Percentiles rank a stretch among this genome's conserved stretches.
phyloP scores from a whole-genome alignment of 1,140 invertebrate species.

The Zaprionus africanus region DNA sequence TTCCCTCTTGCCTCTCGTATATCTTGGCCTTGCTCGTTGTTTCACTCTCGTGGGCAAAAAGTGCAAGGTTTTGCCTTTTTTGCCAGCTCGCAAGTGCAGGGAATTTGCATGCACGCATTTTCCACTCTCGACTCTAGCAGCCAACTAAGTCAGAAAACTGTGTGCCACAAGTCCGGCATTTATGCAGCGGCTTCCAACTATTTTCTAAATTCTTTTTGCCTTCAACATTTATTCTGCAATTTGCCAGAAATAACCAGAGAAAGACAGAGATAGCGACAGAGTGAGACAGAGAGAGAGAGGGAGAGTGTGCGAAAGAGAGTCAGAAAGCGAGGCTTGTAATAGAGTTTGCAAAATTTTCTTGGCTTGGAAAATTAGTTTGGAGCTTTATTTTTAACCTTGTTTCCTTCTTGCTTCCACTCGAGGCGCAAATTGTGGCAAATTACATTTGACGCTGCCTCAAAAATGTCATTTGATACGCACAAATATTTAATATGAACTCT shows the following conservation, averaged over 20 bases:
- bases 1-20: neutral
- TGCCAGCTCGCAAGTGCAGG: slow-evolving; percentile 28
- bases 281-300: neutral
- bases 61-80: slow-evolving; percentile 36
- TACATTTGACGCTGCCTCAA: slow-evolving; percentile 68
- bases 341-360: slow-evolving; percentile 36
- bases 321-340: slow-evolving; percentile 7
- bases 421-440: slow-evolving; percentile 68
- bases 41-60: slow-evolving; percentile 34
- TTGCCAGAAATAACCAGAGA: slow-evolving; percentile 12
- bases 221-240: slow-evolving; percentile 64
- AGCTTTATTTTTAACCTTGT: slow-evolving; percentile 41
- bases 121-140: slow-evolving; percentile 33
- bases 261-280: neutral
- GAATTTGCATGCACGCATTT: slow-evolving; percentile 79
- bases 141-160: slow-evolving; percentile 49
- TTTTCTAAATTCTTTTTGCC: slow-evolving; percentile 48
- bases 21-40: slow-evolving; percentile 4
- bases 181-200: slow-evolving; percentile 48
- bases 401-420: slow-evolving; percentile 12
- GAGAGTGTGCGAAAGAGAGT: neutral
- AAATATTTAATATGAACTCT: slow-evolving; percentile 69
- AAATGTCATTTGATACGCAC: slow-evolving; percentile 78
- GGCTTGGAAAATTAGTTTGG: slow-evolving; percentile 37
- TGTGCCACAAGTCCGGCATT: slow-evolving; percentile 63